Conservation (phyloP, 1,140 invertebrate genomes). For the Neotoxoptera formosana region DNA sequence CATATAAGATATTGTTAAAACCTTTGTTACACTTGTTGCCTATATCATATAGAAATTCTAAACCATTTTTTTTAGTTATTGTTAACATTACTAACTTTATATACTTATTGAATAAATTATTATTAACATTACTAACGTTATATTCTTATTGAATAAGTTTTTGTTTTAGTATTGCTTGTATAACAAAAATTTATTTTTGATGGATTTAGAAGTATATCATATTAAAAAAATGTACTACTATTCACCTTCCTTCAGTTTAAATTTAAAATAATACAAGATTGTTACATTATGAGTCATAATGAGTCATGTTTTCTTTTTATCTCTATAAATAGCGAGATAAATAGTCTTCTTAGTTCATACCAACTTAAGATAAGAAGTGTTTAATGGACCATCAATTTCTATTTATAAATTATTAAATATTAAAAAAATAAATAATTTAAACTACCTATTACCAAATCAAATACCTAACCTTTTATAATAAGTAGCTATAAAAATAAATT, state of each 20-base stretch:
- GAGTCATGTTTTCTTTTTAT: slow-evolving; percentile 6
- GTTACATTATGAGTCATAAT: not conserved
- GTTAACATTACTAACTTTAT: not conserved
- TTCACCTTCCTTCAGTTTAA: not conserved
- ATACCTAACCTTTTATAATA: not conserved
- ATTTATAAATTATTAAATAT: not conserved
- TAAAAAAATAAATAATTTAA: not conserved
- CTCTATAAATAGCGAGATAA: too few species aligned
- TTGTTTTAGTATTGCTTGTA: too few species aligned
- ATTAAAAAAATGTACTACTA: not conserved
- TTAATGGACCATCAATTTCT: not conserved
- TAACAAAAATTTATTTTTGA: too few species aligned
- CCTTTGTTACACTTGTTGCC: too few species aligned
- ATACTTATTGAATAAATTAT: too few species aligned
- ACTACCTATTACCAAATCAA: not conserved
- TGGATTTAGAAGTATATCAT: too few species aligned
- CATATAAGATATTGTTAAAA: too few species aligned
- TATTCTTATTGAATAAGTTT: not conserved
- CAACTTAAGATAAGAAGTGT: not conserved
- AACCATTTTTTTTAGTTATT: not conserved
- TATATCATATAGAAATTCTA: not conserved
- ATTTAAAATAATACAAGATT: not conserved
- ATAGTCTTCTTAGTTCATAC: not conserved
- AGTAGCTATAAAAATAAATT: not conserved
- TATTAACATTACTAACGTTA: not conserved